Evolutionary conservation across 2,113 vertebrate species (phyloP).

Genomic region (Pithys albifrons): DNA sequence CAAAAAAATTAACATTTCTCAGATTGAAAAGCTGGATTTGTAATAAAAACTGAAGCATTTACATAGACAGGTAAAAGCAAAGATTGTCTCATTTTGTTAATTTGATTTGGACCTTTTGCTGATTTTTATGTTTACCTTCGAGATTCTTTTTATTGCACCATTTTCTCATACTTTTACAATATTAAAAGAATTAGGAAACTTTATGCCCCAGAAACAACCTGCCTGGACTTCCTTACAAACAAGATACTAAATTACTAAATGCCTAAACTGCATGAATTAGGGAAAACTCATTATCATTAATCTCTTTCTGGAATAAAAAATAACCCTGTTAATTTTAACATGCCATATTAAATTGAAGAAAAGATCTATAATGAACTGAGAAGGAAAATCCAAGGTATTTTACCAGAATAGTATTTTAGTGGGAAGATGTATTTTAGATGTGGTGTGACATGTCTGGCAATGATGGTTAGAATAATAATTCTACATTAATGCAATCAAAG

Average conservation of each 20-base stretch:
- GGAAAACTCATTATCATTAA: constrained; percentile 61
- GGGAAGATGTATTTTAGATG: constrained; percentile 29
- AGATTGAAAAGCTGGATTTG: neutral
- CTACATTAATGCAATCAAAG: constrained; percentile 77
- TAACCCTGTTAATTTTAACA: constrained; percentile 38
- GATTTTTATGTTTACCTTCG: neutral
- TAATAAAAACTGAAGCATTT: neutral
- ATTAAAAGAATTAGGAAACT: neutral
- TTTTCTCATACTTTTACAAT: neutral
- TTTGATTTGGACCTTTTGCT: neutral
- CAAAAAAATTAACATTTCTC: neutral
- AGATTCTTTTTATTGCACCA: neutral
- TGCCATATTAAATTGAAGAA: constrained; percentile 31
- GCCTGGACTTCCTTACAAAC: neutral
- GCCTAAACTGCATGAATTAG: constrained; percentile 41
- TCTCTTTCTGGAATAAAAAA: constrained; percentile 60
- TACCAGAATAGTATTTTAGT: constrained; percentile 28
- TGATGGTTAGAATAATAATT: constrained; percentile 75
- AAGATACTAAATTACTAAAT: constrained; percentile 13
- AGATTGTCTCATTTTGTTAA: neutral
- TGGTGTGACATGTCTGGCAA: constrained; percentile 35
- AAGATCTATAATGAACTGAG: constrained; percentile 42
- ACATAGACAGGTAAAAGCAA: neutral
- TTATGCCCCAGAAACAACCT: neutral
- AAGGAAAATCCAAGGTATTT: constrained; percentile 47